Conservation (phyloP, 2,888 invertebrate species). For the Macaria notata region DNA sequence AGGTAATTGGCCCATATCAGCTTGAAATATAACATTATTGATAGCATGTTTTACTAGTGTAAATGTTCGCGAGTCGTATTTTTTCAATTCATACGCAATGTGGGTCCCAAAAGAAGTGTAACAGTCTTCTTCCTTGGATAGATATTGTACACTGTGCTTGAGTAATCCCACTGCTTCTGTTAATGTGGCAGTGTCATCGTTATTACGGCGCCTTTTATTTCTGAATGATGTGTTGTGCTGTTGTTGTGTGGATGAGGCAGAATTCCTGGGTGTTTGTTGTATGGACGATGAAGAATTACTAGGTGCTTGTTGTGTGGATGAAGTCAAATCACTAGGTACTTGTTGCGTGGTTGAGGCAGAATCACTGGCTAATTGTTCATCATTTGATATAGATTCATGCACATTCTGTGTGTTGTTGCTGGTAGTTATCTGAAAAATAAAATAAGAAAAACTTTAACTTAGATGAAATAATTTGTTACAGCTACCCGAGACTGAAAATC, state of each 20-base stretch:
- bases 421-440: too few relatives aligned
- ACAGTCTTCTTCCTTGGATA: constrained; percentile 10
- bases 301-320: too few relatives aligned
- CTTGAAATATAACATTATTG: constrained; percentile 23
- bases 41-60: constrained; percentile 21
- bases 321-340: too few relatives aligned
- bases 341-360: too few relatives aligned
- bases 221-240: background rate
- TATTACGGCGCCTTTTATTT: constrained; percentile 21
- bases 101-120: constrained; percentile 31
- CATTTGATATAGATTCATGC: too few relatives aligned
- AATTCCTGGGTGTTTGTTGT: too few relatives aligned
- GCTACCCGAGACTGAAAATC: constrained; percentile 8
- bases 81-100: constrained; percentile 28
- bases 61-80: constrained; percentile 22
- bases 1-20: constrained; percentile 19
- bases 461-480: constrained; percentile 16
- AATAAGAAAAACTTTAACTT: too few relatives aligned
- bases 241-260: background rate
- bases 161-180: background rate
- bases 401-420: too few relatives aligned
- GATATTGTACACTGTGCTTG: too few relatives aligned
- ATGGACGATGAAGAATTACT: too few relatives aligned
- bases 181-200: constrained; percentile 9
- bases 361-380: too few relatives aligned